phyloP scores from a whole-genome alignment of 2,797 vertebrate genomes.

The Salarias fasciatus region DNA sequence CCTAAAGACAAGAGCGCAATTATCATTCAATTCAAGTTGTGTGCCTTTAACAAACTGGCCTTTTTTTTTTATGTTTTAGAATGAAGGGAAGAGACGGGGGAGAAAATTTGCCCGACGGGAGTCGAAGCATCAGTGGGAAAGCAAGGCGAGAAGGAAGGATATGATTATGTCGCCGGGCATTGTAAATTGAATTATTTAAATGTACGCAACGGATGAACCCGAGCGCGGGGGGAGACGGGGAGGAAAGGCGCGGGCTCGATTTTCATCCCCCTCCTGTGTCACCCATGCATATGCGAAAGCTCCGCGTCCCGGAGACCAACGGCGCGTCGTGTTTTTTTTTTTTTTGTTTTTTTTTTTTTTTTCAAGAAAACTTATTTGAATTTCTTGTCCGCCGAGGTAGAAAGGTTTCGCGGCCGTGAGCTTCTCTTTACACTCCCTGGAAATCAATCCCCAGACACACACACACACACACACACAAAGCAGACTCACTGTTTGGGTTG shows the following conservation, averaged over 20 bases:
- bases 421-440: background rate
- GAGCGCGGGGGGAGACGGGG: conserved; percentile 11
- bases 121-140: conserved; percentile 50
- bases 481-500: conserved; percentile 11
- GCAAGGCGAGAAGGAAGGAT: conserved; percentile 47
- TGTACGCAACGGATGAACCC: conserved; percentile 33
- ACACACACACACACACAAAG: background rate
- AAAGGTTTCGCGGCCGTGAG: conserved; percentile 7
- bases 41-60: conserved; percentile 26
- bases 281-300: conserved; percentile 24
- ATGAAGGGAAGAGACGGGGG: conserved; percentile 41
- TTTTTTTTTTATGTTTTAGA: conserved; percentile 14
- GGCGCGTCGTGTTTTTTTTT: background rate
- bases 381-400: conserved; percentile 8
- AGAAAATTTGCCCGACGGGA: conserved; percentile 48
- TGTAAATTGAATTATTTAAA: conserved; percentile 77
- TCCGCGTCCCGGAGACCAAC: background rate
- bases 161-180: conserved; percentile 61
- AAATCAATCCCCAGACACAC: no score
- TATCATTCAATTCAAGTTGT: conserved; percentile 36
- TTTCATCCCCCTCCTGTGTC: conserved; percentile 4
- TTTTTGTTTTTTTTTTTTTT: no score
- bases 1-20: conserved; percentile 31
- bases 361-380: conserved; percentile 26
- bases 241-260: conserved; percentile 6